Conservation (phyloP, 2,888 invertebrate genomes). For the Punctoribates punctum region DNA sequence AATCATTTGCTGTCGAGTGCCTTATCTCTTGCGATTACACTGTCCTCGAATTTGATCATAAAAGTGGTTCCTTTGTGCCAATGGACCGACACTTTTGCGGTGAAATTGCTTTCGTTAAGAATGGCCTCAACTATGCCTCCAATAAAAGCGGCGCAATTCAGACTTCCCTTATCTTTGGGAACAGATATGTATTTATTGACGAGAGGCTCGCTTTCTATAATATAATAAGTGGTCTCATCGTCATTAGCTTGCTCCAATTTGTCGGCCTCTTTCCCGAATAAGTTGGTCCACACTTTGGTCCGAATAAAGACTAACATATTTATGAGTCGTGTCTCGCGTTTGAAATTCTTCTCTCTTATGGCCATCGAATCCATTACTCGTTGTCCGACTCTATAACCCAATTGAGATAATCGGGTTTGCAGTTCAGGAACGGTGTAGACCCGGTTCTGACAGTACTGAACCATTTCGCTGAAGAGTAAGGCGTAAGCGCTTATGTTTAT, state of each 20-base stretch:
- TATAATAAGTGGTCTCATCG: slow-evolving; percentile 94
- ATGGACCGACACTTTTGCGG: slow-evolving; percentile 95
- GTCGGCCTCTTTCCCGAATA: slow-evolving; percentile 98
- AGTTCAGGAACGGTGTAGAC: slow-evolving; percentile 59
- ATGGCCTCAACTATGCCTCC: slow-evolving; percentile 98
- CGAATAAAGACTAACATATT: slow-evolving; percentile 94
- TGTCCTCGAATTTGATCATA: slow-evolving; percentile 96
- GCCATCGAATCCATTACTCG: slow-evolving; percentile 90
- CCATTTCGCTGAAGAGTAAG: slow-evolving; percentile 92
- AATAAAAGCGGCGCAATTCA: slow-evolving; percentile 97
- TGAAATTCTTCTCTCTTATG: slow-evolving; percentile 85
- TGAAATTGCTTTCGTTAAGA: slow-evolving; percentile 89
- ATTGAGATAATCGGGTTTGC: slow-evolving; percentile 75
- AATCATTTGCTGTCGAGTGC: slow-evolving; percentile 40
- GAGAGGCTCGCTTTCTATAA: slow-evolving; percentile 95
- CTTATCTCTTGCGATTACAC: slow-evolving; percentile 58
- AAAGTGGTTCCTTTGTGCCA: slow-evolving; percentile 99
- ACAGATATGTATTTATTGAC: slow-evolving; percentile 96
- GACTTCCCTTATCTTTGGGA: slow-evolving; percentile 89
- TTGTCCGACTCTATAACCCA: slow-evolving; percentile 91
- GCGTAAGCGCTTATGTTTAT: slow-evolving; percentile 84
- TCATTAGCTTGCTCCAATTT: slow-evolving; percentile 98
- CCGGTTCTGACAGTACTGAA: slow-evolving; percentile 84
- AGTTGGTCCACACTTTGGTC: slow-evolving; percentile 92
- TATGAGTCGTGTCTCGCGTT: slow-evolving; percentile 88